Evolutionary conservation across 2,888 invertebrate species (phyloP), one percentile per base, ranked within the genome.

Genomic region (Chrysolina haemoptera): DNA sequence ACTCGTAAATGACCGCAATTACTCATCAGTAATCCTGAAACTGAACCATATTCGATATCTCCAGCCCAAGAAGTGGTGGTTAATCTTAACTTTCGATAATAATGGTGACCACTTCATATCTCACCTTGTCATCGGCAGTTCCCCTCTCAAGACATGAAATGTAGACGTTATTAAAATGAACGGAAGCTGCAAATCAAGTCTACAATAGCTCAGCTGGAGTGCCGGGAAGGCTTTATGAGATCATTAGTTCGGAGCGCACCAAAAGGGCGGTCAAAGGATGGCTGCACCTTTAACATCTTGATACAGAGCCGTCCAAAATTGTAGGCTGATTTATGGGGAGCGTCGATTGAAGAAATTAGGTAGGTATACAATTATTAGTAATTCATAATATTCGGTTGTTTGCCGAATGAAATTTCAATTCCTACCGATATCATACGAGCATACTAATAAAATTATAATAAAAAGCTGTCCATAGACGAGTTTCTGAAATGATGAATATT

Each of bases 201-300:
- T 68, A 73, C 76, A 78, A 75, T 75, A 71, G 74, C 70, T 70
- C 70, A 69, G 77, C 70, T 68, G 55, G 75, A 75, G 75, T 75
- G 73, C 65, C 66, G 53, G 53, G 69, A 35, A 68, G 68, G 77
- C 81, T 84, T 85, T 85, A 83, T 84, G 81, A 81, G 78, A 82
- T 84, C 83, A 84, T 87, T 87, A 87, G 86, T 86, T 85, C 86
- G 85, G 85, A 86, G 86, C 83, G 81, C 81, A 79, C 78, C 83
- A 82, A 84, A 85, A 84, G 85, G 84, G 81, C 83, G 84, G 84
- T 82, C 84, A 82, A 82, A 77, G 77, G 75, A 77, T 68, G 50
- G 68, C 27, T 46, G 27, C 65, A 64, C 66, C 62, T 70, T 62
- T 50, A 48, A 63, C 66, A 41, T 70, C 64, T 68, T 40, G 35